Evolutionary conservation across 2,113 vertebrate species (phyloP), one percentile per base, ranked within the genome.

Genomic region (Sialia sialis): DNA sequence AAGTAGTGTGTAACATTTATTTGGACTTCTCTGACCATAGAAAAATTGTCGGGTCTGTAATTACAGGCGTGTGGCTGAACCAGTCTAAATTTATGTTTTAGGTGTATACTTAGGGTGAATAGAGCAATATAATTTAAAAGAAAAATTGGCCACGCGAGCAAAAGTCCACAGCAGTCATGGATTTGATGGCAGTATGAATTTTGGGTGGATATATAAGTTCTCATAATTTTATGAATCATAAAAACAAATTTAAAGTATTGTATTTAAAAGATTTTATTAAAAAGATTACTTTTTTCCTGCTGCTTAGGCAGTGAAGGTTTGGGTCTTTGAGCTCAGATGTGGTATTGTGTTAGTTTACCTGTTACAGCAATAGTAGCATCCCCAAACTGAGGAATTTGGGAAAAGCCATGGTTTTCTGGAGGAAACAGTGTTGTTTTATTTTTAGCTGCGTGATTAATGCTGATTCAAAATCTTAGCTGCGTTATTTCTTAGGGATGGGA

Each of bases 111-210:
- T 62, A 56, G 43, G 41, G 16, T 83, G 25, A 67, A 44, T 32
- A 39, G 74, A 77, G 26, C 32, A 55, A 6, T 10, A 10, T 30
- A 13, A 68, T 63, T 63, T 34, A 63, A 91, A 72, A 73, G 19
- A 76, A 86, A 76, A 70, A 44, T 38, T 26, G 3, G 6, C 56
- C 19, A 3, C 0, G 0, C 3, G 29, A 44, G 16, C 11, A 16
- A 2, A 85, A 63, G 46, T 62, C 66, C 63, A 6, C 55, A 56
- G 30, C 55, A 62, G 34, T 22, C 9, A 10, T 79, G 19, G 21
- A 27, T 70, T 52, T 41, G 4, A 29, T 29, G 36, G 10, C 16
- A 36, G 1, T 16, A 1, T 60, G 43, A 0, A 0, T 60, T 66
- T 17, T 55, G 25, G 7, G 2, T 74, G 26, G 22, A 1, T 46